A percentile compares a stretch with the other conserved stretches of the same genome.
These are phyloP conservation scores for Girardia tigrina DNA, from an alignment of 2,888 invertebrate genomes.

Conservation along the genomic window DNA sequence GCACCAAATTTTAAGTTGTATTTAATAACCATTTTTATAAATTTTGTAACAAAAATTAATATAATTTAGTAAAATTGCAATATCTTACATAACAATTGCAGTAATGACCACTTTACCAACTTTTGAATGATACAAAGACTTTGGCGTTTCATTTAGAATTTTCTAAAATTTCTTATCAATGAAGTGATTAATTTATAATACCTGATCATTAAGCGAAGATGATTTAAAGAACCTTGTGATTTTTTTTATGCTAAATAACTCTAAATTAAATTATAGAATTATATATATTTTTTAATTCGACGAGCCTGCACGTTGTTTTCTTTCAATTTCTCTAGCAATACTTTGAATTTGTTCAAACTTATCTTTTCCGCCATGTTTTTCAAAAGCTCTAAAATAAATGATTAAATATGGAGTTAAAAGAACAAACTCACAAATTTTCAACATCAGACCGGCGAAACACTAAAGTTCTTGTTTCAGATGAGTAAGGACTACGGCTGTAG, in stretches of 20 bases:
- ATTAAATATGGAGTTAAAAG: neutral
- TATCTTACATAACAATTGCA: neutral
- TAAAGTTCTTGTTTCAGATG: constrained; percentile 72
- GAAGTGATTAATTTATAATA: neutral
- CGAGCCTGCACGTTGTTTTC: constrained; percentile 28
- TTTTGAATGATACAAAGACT: neutral
- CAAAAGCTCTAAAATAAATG: constrained; percentile 29
- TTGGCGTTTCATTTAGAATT: too few relatives aligned
- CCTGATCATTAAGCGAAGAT: neutral
- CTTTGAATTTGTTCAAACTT: constrained; percentile 21
- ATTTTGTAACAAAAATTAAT: too few relatives aligned
- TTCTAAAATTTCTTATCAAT: neutral
- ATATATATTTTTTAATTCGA: constrained; percentile 67
- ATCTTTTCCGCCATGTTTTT: constrained; percentile 34
- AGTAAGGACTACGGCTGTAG: constrained; percentile 73
- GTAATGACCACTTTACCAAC: neutral
- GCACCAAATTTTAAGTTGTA: too few relatives aligned
- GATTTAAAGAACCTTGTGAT: neutral
- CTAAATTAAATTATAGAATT: constrained; percentile 56
- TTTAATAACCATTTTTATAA: too few relatives aligned
- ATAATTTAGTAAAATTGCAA: too few relatives aligned
- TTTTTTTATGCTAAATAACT: neutral
- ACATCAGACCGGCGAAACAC: constrained; percentile 86
- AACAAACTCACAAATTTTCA: constrained; percentile 58
- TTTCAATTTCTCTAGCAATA: constrained; percentile 26